phyloP scores from a whole-genome alignment of 2,888 invertebrate genomes.

The Aspidapion aeneum region DNA sequence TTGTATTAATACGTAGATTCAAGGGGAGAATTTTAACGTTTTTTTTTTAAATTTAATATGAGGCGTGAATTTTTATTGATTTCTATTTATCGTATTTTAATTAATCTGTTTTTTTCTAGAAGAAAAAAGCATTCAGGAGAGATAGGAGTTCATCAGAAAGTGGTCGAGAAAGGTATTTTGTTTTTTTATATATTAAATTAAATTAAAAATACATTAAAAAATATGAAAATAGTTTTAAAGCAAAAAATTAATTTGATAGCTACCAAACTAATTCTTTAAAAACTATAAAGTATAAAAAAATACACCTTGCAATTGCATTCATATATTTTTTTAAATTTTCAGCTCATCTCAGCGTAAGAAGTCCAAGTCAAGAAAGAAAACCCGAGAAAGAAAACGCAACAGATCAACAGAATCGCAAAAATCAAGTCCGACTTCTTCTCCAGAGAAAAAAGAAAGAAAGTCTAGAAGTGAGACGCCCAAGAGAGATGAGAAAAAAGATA shows the following conservation, averaged over 20 bases:
- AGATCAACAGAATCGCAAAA: background rate
- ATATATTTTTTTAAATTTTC: too few relatives aligned
- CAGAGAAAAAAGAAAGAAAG: background rate
- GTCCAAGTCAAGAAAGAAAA: background rate
- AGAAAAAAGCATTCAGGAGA: slow-evolving; percentile 44
- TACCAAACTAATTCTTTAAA: too few relatives aligned
- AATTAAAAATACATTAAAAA: background rate
- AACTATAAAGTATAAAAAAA: too few relatives aligned
- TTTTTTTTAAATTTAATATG: background rate
- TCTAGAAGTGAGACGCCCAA: background rate
- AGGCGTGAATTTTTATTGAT: background rate
- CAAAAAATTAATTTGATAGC: background rate
- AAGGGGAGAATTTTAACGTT: slow-evolving; percentile 1
- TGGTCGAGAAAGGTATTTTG: background rate
- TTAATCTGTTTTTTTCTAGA: slow-evolving; percentile 49
- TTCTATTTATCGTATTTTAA: background rate
- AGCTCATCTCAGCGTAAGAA: background rate
- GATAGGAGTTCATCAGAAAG: background rate
- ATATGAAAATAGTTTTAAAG: background rate
- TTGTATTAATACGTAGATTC: too few relatives aligned
- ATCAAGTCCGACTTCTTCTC: background rate
- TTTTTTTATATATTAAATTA: background rate
- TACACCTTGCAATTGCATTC: too few relatives aligned
- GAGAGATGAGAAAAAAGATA: background rate
- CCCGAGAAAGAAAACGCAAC: too few relatives aligned